Evolutionary conservation across 2,888 invertebrate genomes (phyloP), one percentile per base, ranked within the genome.

Genomic region (Ochlodes sylvanus): DNA sequence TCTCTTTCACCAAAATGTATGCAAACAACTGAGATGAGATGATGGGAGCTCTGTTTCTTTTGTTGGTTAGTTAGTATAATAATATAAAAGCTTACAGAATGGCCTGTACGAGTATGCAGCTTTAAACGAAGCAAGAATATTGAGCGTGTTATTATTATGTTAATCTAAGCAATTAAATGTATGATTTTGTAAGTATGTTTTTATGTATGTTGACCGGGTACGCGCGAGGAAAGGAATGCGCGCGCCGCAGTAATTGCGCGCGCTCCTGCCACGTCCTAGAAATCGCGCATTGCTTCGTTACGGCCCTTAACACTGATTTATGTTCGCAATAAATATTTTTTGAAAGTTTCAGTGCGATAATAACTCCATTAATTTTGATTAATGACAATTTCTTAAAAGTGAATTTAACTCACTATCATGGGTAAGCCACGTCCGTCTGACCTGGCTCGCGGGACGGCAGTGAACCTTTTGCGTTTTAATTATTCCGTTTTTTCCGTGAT

Each of bases 301-400:
- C 84, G 89, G 88, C 91, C 91, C 92, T 92, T 91, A 91, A 86
- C 78, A 87, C 86, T 91, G 92, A 93, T 92, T 92, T 92, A 93
- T 91, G 87, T 80, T 73, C 72, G 87, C 81, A 89, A 92, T 92
- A 92, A 92, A 92, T 92, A 90, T 89, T 91, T 92, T 92, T 90
- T 92, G 91, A 90, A 93, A 92, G 91, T 92, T 88, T 77, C 83
- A 89, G 88, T 90, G 90, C 90, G 91, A 92, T 92, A 93, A 92
- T 92, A 92, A 92, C 91, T 92, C 91, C 92, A 93, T 93, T 92
- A 92, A 93, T 91, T 90, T 93, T 93, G 93, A 93, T 93, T 90
- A 88, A 93, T 92, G 92, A 87, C 87, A 88, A 86, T 92, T 92
- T 92, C 89, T 88, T 83, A 89, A 90, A 91, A 92, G 90, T 91